phyloP scores from a whole-genome alignment of 2,113 vertebrate genomes.

The Steatornis caripensis region DNA sequence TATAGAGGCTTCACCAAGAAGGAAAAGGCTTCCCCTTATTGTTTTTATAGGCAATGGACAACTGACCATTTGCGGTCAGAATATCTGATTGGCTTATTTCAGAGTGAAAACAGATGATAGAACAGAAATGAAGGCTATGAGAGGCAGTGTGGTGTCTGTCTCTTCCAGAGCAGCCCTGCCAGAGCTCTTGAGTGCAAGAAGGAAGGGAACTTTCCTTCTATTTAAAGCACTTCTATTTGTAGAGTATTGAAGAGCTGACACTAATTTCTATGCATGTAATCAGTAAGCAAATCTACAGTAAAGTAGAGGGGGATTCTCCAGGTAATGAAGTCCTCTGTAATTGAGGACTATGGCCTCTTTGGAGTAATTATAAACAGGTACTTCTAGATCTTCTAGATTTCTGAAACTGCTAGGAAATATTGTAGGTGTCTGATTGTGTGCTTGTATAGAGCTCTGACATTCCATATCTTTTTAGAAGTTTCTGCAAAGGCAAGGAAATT shows the following conservation, averaged over 20 bases:
- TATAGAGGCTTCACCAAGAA: not conserved
- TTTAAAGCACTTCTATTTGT: conserved; percentile 32
- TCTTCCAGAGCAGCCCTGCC: not conserved
- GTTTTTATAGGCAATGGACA: not conserved
- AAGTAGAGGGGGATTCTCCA: not conserved
- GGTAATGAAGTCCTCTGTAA: not conserved
- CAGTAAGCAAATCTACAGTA: not conserved
- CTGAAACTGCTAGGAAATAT: not conserved
- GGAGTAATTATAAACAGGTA: not conserved
- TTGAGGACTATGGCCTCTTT: not conserved
- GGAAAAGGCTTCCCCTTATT: not conserved
- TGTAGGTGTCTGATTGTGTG: not conserved
- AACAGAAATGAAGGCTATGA: not conserved
- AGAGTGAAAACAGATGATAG: not conserved
- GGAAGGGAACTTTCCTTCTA: conserved; percentile 15
- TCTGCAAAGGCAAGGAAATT: not conserved
- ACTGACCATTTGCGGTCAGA: not conserved
- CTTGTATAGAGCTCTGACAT: not conserved
- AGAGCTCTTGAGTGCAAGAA: not conserved
- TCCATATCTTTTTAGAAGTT: not conserved
- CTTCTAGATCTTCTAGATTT: not conserved
- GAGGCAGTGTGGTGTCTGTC: not conserved
- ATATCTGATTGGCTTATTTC: not conserved
- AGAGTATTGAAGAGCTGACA: not conserved
- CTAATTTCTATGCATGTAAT: not conserved